Evolutionary conservation across 2,888 invertebrate genomes (phyloP).

Genomic region (Keiferia lycopersicella): DNA sequence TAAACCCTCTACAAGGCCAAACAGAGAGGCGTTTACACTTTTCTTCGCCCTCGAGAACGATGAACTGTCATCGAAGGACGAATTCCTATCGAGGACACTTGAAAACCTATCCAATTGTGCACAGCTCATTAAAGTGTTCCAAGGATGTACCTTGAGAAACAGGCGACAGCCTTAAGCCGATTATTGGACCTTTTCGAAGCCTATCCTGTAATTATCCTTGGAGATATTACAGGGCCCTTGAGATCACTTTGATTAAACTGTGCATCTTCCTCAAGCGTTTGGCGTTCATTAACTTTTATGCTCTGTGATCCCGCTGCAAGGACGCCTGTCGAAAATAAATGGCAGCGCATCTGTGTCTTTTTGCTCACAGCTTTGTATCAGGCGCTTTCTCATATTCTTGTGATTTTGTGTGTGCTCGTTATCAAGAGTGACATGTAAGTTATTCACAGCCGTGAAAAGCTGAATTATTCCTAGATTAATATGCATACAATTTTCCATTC

Average conservation of each 20-base stretch:
- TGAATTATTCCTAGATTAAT: slow-evolving; percentile 19
- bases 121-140: slow-evolving; percentile 28
- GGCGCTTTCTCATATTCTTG: slow-evolving; percentile 11
- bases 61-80: slow-evolving; percentile 11
- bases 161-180: slow-evolving; percentile 31
- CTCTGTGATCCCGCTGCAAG: slow-evolving; percentile 21
- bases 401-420: not conserved
- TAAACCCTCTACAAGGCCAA: not conserved
- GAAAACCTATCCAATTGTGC: slow-evolving; percentile 26
- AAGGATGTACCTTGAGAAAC: slow-evolving; percentile 25
- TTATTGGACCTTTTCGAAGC: slow-evolving; percentile 30
- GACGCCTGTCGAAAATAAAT: slow-evolving; percentile 22
- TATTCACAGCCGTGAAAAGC: not conserved
- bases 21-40: slow-evolving; percentile 1
- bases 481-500: slow-evolving; percentile 24
- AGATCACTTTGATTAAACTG: not conserved
- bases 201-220: slow-evolving; percentile 37
- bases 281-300: slow-evolving; percentile 29
- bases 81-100: slow-evolving; percentile 21
- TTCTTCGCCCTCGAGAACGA: slow-evolving; percentile 1
- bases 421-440: not conserved
- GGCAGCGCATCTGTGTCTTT: not conserved
- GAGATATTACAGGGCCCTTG: slow-evolving; percentile 31
- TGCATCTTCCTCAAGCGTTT: slow-evolving; percentile 31
- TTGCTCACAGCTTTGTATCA: slow-evolving; percentile 16